A percentile compares a stretch with the other conserved stretches of the same genome.
Conservation (phyloP, 1,140 invertebrate species). For the Drosophila parvula region DNA sequence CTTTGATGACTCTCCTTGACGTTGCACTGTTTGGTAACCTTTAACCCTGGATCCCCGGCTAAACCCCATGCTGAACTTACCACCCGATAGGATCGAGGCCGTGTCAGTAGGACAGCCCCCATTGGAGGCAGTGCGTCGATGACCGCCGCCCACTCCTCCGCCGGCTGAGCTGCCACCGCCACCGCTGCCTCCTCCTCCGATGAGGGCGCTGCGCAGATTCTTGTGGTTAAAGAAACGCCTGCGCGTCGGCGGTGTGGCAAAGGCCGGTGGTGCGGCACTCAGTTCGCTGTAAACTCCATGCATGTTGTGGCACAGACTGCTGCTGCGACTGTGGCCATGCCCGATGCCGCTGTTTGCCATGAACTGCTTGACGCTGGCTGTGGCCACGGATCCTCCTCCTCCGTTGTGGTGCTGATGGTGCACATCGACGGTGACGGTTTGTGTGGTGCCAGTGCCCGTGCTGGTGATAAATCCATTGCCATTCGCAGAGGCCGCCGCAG, state of each 20-base stretch:
- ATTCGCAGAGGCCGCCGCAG: slow-evolving; percentile 41
- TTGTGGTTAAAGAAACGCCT: slow-evolving; percentile 92
- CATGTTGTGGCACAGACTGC: slow-evolving; percentile 52
- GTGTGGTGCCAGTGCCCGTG: slow-evolving; percentile 64
- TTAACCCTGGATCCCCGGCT: slow-evolving; percentile 22
- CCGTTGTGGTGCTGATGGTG: slow-evolving; percentile 71
- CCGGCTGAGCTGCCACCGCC: not conserved
- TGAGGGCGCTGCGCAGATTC: slow-evolving; percentile 89
- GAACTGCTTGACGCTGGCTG: slow-evolving; percentile 42
- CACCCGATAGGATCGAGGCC: slow-evolving; percentile 70
- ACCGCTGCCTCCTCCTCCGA: slow-evolving; percentile 60
- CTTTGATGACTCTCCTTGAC: not conserved
- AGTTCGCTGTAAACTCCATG: slow-evolving; percentile 70
- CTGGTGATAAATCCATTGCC: no score
- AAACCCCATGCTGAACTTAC: slow-evolving; percentile 55
- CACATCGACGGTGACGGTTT: slow-evolving; percentile 79
- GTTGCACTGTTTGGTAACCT: not conserved
- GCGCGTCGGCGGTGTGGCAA: slow-evolving; percentile 91
- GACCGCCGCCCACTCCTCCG: slow-evolving; percentile 33
- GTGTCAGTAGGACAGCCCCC: slow-evolving; percentile 81
- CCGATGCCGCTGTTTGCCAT: slow-evolving; percentile 34
- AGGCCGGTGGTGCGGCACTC: slow-evolving; percentile 82
- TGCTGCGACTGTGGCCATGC: slow-evolving; percentile 80
- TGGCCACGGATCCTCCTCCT: slow-evolving; percentile 6
- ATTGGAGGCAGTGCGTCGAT: slow-evolving; percentile 80